phyloP scores from a whole-genome alignment of 1,140 invertebrate species.

The Tachypleus tridentatus region DNA sequence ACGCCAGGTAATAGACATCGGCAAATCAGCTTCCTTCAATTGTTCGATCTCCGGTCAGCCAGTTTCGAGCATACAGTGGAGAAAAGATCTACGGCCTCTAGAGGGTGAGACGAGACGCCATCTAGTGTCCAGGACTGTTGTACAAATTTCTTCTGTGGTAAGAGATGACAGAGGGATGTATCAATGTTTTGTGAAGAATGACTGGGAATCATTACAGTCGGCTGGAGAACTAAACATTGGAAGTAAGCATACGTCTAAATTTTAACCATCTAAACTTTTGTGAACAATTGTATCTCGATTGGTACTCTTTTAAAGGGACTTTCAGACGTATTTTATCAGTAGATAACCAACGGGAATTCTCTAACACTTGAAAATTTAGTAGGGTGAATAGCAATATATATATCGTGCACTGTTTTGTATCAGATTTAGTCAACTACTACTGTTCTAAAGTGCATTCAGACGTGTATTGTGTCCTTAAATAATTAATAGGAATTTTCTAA shows the following conservation, averaged over 20 bases:
- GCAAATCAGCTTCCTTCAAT: conserved; percentile 64
- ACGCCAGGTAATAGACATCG: conserved; percentile 45
- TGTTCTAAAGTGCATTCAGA: too few species aligned
- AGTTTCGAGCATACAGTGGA: conserved; percentile 62
- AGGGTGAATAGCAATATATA: too few species aligned
- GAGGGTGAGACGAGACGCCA: neutral
- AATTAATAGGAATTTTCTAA: too few species aligned
- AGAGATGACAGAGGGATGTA: conserved; percentile 37
- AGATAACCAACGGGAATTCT: too few species aligned
- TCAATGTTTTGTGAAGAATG: conserved; percentile 35
- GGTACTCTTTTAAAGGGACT: too few species aligned
- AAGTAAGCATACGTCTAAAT: conserved; percentile 27
- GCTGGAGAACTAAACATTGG: conserved; percentile 33
- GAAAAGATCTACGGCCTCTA: conserved; percentile 16
- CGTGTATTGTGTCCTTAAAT: too few species aligned
- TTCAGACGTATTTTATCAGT: too few species aligned
- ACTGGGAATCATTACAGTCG: conserved; percentile 30
- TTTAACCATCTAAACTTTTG: neutral
- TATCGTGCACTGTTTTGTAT: too few species aligned
- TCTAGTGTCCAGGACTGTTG: conserved; percentile 11
- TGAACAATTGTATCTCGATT: neutral
- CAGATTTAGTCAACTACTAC: too few species aligned
- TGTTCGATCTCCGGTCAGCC: conserved; percentile 75
- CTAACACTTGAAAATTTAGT: too few species aligned
- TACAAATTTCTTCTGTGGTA: conserved; percentile 28